phyloP scores from a whole-genome alignment of 2,888 invertebrate genomes.

The Hedychridium roseum region DNA sequence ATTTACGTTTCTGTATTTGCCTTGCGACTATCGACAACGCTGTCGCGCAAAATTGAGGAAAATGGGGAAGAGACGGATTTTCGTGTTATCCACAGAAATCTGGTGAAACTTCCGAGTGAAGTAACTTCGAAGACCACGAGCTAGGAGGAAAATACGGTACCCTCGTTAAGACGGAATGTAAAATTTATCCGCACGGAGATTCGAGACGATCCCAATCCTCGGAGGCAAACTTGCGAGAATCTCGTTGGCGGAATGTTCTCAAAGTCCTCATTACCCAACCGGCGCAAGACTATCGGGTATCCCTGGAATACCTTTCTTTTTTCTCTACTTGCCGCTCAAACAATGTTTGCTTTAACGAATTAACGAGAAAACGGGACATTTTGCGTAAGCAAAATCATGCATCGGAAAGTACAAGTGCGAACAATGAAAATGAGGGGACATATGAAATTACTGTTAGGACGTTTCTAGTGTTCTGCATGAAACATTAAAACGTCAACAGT shows the following conservation, averaged over 20 bases:
- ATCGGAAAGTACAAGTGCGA: too few relatives aligned
- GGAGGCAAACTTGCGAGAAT: conserved; percentile 7
- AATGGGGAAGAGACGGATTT: too few relatives aligned
- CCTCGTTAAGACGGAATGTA: not conserved
- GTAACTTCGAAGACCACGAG: not conserved
- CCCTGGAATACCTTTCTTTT: not conserved
- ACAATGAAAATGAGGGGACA: too few relatives aligned
- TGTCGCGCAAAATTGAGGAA: too few relatives aligned
- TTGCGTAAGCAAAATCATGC: too few relatives aligned
- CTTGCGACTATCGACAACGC: too few relatives aligned
- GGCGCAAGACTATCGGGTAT: conserved; percentile 10
- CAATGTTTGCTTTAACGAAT: too few relatives aligned
- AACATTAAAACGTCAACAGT: too few relatives aligned
- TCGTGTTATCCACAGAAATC: not conserved
- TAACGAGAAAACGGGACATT: too few relatives aligned
- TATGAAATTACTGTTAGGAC: too few relatives aligned
- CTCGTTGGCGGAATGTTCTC: conserved; percentile 12
- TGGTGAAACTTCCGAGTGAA: not conserved
- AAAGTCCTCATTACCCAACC: conserved; percentile 13
- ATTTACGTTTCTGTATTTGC: not conserved
- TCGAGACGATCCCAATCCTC: conserved; percentile 7
- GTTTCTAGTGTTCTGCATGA: too few relatives aligned
- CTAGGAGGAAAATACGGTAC: not conserved
- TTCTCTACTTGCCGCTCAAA: not conserved
- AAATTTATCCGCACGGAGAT: conserved; percentile 5